Base-by-base conservation (phyloP, 2,888 invertebrate species). In the Apodemia hepburni region DNA sequence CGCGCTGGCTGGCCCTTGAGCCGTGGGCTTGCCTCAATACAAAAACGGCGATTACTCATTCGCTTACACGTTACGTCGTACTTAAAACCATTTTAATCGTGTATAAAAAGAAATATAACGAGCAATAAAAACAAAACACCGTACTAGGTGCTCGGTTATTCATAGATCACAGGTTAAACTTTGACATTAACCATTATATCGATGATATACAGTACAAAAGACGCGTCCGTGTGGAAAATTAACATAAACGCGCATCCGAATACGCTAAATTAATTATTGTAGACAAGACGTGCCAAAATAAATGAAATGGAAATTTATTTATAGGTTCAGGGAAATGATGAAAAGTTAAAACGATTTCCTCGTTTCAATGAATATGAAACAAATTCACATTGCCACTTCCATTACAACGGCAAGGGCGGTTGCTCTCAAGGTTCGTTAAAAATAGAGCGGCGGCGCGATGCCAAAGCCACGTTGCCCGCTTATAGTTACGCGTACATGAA, bases 341-440 rank as follows among this genome's bases (percentile, higher is more conserved):
- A 71, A 76, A 75, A 75, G 75, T 76, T 15, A 71, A 73, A 71
- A 66, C 70, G 64, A 69, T 66, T 57, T 57, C 57, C 57, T 57
- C 57, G 15, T 57, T 57, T 57, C 27, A 57, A 27, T 29, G 57
- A 69, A 68, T 62, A 62, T n/a, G 47, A 64, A 68, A 66, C 67
- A 68, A 69, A 73, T 70, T 71, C 71, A 70, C 71, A 73, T 72
- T 74, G 73, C 74, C 74, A 75, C 72, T 73, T 75, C 76, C 74
- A 77, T 80, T 81, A 79, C 81, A 77, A 76, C 80, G 76, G 80
- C 88, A 90, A 89, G 89, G 89, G 88, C 89, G 84, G 86, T 82
- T 84, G 83, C 75, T 84, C 82, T 87, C 90, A 91, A 89, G 90
- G 89, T 90, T 87, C 78, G 81, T 81, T 87, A 89, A 84, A 89